These are phyloP conservation scores for Pleuronectes platessa DNA, from an alignment of 2,113 vertebrate species.

Conservation along the genomic window DNA sequence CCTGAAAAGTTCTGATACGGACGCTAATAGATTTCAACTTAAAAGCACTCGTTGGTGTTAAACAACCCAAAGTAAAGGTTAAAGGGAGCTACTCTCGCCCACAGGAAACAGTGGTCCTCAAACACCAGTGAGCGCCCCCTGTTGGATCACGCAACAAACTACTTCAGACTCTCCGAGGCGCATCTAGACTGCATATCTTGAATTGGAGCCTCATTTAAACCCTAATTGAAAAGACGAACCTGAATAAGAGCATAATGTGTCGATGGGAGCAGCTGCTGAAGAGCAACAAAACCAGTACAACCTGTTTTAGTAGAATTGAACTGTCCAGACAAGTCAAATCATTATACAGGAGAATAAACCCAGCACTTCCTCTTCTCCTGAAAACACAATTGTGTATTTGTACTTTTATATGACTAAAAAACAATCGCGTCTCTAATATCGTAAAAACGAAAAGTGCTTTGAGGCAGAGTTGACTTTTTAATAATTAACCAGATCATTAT, in stretches of 20 bases:
- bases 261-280: background rate
- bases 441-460: background rate
- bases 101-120: too few relatives aligned
- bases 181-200: too few relatives aligned
- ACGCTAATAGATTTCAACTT: too few relatives aligned
- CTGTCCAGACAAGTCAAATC: background rate
- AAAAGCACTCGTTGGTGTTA: too few relatives aligned
- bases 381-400: too few relatives aligned
- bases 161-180: too few relatives aligned
- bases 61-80: too few relatives aligned
- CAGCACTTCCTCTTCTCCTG: slow-evolving; percentile 2
- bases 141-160: too few relatives aligned
- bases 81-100: too few relatives aligned
- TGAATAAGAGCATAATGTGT: background rate
- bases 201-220: background rate
- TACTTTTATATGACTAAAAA: background rate
- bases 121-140: too few relatives aligned
- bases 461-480: background rate
- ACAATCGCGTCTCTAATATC: background rate
- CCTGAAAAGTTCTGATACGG: too few relatives aligned
- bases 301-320: background rate
- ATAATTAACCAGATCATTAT: background rate
- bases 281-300: background rate
- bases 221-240: too few relatives aligned
- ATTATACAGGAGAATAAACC: background rate